Percentiles rank a stretch among this genome's conserved stretches.
Evolutionary conservation across 2,113 vertebrate genomes (phyloP).

Genomic region (Semnornis frantzii): DNA sequence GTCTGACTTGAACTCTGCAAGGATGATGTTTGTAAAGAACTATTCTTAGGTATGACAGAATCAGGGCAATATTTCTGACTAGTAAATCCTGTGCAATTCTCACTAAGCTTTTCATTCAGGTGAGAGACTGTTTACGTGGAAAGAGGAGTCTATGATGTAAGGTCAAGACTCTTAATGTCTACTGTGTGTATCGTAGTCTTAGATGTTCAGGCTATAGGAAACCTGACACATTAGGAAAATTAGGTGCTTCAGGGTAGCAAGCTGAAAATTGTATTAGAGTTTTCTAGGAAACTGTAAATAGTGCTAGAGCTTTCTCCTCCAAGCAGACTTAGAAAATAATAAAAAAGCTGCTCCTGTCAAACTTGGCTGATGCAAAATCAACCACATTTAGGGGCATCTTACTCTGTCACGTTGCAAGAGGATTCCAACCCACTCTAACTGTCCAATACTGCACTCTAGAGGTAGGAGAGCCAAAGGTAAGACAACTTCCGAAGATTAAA

Average conservation of each 20-base stretch:
- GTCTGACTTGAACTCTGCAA: neutral
- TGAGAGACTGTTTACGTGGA: neutral
- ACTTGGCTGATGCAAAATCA: neutral
- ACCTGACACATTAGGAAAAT: neutral
- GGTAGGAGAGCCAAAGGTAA: neutral
- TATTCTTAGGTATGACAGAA: accelerated
- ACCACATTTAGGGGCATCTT: accelerated
- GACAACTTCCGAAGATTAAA: neutral
- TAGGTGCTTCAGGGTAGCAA: neutral
- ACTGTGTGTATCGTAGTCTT: neutral
- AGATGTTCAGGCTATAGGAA: neutral
- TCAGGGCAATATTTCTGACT: accelerated
- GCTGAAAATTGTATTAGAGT: neutral
- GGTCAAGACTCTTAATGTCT: neutral
- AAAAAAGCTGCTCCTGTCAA: neutral
- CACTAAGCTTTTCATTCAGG: neutral
- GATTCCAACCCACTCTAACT: neutral
- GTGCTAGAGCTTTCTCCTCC: neutral
- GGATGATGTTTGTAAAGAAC: neutral
- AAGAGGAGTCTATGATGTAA: neutral
- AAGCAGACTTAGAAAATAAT: neutral
- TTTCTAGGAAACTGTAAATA: neutral
- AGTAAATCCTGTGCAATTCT: neutral
- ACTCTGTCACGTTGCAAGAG: neutral
- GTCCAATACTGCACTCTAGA: slow-evolving; percentile 25